Conservation (phyloP, 2,888 invertebrate species). For the Polyommatus iphigenia region DNA sequence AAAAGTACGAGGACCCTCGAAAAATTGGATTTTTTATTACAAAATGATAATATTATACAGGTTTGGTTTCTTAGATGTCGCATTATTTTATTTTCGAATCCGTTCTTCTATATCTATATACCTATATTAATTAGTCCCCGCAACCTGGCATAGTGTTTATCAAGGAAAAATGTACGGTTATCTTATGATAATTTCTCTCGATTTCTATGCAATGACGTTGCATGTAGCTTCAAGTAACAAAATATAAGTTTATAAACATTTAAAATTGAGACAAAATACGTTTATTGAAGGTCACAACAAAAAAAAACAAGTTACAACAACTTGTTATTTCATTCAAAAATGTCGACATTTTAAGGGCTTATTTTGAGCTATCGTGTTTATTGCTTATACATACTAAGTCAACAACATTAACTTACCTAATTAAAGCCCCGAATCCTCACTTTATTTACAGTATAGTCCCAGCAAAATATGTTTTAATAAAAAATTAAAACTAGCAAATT, state of each 20-base stretch:
- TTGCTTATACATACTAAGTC: background rate
- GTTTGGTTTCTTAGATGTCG: background rate
- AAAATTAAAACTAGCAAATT: background rate
- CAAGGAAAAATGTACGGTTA: too few relatives aligned
- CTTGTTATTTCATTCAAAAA: background rate
- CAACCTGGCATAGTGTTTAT: too few relatives aligned
- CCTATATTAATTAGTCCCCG: too few relatives aligned
- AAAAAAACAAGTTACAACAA: background rate
- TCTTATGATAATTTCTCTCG: too few relatives aligned
- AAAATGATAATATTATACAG: background rate
- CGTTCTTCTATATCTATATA: background rate
- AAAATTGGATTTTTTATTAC: constrained; percentile 18
- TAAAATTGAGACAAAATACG: background rate
- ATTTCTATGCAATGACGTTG: too few relatives aligned
- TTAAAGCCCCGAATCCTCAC: too few relatives aligned
- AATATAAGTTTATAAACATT: background rate
- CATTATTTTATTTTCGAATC: background rate
- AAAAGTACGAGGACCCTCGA: constrained; percentile 12
- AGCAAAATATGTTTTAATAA: background rate
- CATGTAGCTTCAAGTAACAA: background rate
- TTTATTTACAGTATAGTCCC: background rate
- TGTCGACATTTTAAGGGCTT: background rate
- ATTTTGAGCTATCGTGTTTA: background rate
- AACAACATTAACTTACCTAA: background rate
- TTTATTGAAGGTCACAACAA: background rate